Evolutionary conservation across 2,113 vertebrate genomes (phyloP).

Genomic region (Python bivittatus): DNA sequence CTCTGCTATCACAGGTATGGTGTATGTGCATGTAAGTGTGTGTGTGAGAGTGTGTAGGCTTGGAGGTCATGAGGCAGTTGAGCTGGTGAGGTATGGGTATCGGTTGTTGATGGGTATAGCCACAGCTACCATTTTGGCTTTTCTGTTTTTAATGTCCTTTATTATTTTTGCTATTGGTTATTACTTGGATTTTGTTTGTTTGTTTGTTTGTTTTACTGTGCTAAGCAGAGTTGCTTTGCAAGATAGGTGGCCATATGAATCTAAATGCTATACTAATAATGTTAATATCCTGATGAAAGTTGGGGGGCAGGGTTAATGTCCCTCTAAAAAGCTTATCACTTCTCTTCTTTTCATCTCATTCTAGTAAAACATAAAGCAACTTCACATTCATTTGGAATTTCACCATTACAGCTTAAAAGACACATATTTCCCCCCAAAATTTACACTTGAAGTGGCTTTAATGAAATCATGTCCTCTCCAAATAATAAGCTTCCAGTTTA

Average conservation of each 20-base stretch:
- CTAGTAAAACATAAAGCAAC: not conserved
- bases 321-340: not conserved
- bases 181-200: not conserved
- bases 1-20: not conserved
- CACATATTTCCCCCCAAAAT: not conserved
- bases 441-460: not conserved
- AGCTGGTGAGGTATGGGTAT: not conserved
- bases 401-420: not conserved
- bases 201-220: too few relatives aligned
- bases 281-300: not conserved
- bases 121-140: not conserved
- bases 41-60: not conserved
- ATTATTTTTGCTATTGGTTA: not conserved
- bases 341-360: not conserved
- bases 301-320: not conserved
- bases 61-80: not conserved
- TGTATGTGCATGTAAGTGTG: not conserved
- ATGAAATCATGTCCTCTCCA: not conserved
- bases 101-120: not conserved
- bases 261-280: too few relatives aligned
- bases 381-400: not conserved
- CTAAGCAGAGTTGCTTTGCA: too few relatives aligned
- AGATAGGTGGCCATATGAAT: too few relatives aligned
- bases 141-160: not conserved
- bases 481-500: not conserved